Evolutionary conservation across 2,113 vertebrate genomes (phyloP).

Genomic region (Perca flavescens): DNA sequence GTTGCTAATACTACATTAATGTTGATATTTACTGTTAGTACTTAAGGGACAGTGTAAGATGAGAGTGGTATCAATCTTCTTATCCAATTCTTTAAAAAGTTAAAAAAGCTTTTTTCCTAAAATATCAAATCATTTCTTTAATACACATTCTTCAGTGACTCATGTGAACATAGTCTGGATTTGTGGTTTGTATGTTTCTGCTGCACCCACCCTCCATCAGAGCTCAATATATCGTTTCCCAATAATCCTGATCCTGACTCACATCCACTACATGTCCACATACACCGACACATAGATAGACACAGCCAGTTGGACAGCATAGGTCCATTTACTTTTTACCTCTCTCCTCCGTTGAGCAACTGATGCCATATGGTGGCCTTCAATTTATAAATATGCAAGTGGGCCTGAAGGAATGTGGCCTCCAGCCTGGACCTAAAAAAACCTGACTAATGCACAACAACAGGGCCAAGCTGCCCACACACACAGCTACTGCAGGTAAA

Average conservation of each 20-base stretch:
- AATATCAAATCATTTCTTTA: not conserved
- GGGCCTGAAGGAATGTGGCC: conserved; percentile 36
- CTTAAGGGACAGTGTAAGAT: not conserved
- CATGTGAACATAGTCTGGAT: not conserved
- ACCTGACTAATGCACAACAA: conserved; percentile 44
- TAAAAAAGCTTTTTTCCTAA: not conserved
- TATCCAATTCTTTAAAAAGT: not conserved
- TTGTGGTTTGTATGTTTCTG: not conserved
- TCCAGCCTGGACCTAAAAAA: conserved; percentile 18
- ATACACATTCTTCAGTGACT: not conserved
- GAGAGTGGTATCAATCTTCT: not conserved
- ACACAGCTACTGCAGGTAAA: conserved; percentile 19
- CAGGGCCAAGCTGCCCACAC: conserved; percentile 19
- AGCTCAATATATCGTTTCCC: not conserved
- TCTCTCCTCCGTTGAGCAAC: conserved; percentile 2
- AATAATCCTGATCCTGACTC: not conserved
- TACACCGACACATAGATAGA: not conserved
- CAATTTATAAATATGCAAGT: conserved; percentile 40
- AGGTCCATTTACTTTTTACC: conserved; percentile 28
- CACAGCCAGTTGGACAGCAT: not conserved
- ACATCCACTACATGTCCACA: not conserved
- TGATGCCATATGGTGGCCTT: conserved; percentile 44
- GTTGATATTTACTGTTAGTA: not conserved
- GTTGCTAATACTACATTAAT: no score
- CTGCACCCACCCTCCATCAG: not conserved